These are phyloP conservation scores for Onychostoma macrolepis DNA, from an alignment of 2,113 vertebrate genomes.

Conservation along the genomic window DNA sequence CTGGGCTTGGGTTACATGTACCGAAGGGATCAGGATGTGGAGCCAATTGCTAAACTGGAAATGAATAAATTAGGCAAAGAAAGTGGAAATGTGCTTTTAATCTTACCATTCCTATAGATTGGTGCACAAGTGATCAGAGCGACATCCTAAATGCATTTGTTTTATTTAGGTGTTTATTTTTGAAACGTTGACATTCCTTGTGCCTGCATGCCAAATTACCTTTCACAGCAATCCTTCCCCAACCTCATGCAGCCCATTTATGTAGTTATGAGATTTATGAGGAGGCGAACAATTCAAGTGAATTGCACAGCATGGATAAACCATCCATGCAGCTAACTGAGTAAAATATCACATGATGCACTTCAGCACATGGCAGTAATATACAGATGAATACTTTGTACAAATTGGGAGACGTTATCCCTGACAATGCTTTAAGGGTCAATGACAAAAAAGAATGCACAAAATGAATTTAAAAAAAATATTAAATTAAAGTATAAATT, in stretches of 20 bases:
- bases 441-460: neutral
- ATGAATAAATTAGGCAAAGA: slow-evolving; percentile 34
- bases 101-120: neutral
- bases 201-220: neutral
- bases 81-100: slow-evolving; percentile 36
- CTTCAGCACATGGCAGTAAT: neutral
- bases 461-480: neutral
- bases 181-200: slow-evolving; percentile 31
- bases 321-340: neutral
- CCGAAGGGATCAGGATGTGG: neutral
- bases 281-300: neutral
- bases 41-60: slow-evolving; percentile 15
- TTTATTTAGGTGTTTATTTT: slow-evolving; percentile 12
- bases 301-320: neutral
- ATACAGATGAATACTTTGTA: neutral
- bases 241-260: neutral
- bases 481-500: neutral
- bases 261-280: neutral
- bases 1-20: neutral
- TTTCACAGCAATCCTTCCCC: neutral
- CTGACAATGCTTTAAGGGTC: neutral
- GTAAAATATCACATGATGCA: neutral
- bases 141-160: neutral
- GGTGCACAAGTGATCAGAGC: neutral
- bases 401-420: neutral